Conservation (phyloP, 2,888 invertebrate genomes). For the Caenorhabditis sp. region DNA sequence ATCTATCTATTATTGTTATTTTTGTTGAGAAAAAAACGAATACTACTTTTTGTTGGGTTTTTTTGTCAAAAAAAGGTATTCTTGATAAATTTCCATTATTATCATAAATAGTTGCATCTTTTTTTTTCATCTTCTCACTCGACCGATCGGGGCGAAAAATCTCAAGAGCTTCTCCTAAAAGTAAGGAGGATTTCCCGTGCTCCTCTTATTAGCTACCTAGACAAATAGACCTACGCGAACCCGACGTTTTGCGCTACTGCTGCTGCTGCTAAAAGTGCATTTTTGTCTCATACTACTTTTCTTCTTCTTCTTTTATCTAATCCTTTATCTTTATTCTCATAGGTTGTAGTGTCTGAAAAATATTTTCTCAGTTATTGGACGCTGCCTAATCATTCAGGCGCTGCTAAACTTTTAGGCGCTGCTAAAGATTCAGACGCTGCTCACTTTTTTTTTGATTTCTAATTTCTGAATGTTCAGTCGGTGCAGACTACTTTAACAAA, state of each 20-base stretch:
- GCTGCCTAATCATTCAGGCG: no score
- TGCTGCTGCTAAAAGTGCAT: neutral
- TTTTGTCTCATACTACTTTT: neutral
- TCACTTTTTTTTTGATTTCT: no score
- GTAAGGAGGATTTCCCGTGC: neutral
- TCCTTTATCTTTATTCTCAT: neutral
- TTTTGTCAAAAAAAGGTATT: neutral
- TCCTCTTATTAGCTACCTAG: neutral
- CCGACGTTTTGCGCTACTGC: neutral
- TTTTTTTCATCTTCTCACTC: neutral
- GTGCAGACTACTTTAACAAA: no score
- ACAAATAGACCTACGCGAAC: neutral
- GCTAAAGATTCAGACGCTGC: no score
- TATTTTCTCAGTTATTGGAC: no score
- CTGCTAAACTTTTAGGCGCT: no score
- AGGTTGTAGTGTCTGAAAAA: no score
- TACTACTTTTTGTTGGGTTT: neutral
- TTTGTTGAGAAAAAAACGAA: neutral
- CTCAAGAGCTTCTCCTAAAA: neutral
- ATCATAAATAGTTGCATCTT: neutral
- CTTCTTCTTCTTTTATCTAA: neutral
- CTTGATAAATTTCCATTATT: neutral
- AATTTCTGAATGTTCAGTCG: no score
- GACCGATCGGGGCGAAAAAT: neutral
- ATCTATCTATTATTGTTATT: neutral